Evolutionary conservation across 2,888 invertebrate species (phyloP).

Genomic region (Syritta pipiens): DNA sequence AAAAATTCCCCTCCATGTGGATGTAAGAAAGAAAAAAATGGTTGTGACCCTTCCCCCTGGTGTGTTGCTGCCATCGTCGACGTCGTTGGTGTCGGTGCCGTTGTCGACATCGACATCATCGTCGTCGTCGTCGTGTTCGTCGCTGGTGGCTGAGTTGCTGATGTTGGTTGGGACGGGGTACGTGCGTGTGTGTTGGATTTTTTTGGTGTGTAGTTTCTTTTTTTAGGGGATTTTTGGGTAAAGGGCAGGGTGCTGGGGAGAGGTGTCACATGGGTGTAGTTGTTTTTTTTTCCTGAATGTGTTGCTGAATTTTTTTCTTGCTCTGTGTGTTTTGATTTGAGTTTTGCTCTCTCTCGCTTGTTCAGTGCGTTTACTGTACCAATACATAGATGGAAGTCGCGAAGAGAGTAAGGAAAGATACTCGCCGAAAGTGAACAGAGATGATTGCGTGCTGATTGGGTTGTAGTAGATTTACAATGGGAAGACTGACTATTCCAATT

Average conservation of each 20-base stretch:
- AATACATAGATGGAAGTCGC: background rate
- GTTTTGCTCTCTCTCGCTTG: slow-evolving; percentile 22
- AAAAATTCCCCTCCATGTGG: slow-evolving; percentile 65
- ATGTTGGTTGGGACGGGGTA: background rate
- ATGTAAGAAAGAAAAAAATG: slow-evolving; percentile 42
- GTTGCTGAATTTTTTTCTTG: slow-evolving; percentile 53
- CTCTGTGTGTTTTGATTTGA: slow-evolving; percentile 54
- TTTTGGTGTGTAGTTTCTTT: slow-evolving; percentile 54
- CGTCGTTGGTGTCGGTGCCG: background rate
- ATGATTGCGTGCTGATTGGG: slow-evolving; percentile 3
- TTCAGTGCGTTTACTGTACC: slow-evolving; percentile 8
- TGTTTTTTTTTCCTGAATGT: slow-evolving; percentile 50
- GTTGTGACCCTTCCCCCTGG: slow-evolving; percentile 33
- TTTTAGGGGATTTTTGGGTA: slow-evolving; percentile 36
- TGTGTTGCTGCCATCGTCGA: background rate
- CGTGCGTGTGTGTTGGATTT: slow-evolving; percentile 35
- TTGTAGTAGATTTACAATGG: slow-evolving; percentile 41
- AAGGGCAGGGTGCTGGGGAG: slow-evolving; percentile 19
- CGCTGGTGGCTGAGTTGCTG: slow-evolving; percentile 20
- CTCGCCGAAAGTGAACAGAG: slow-evolving; percentile 30
- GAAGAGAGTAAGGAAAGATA: slow-evolving; percentile 28
- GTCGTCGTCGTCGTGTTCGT: background rate
- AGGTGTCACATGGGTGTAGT: slow-evolving; percentile 49
- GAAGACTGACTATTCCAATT: background rate
- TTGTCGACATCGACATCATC: background rate